phyloP scores from a whole-genome alignment of 2,113 vertebrate species.

The Pipa parva region DNA sequence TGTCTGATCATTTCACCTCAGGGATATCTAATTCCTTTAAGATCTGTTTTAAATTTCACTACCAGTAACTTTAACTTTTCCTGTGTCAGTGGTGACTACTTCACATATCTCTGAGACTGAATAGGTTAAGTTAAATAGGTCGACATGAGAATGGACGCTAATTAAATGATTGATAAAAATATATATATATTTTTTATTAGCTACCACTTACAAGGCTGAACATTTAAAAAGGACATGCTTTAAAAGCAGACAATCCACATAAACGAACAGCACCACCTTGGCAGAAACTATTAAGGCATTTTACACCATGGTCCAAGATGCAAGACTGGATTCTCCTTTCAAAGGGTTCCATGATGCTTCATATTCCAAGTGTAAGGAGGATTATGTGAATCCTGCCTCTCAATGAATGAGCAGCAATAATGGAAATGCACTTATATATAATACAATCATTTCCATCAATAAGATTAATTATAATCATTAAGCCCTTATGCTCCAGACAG shows the following conservation, averaged over 20 bases:
- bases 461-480: conserved; percentile 51
- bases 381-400: conserved; percentile 48
- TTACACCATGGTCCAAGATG: conserved; percentile 49
- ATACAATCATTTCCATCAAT: conserved; percentile 47
- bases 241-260: conserved; percentile 9
- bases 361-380: conserved; percentile 36
- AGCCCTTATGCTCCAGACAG: conserved; percentile 7
- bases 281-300: conserved; percentile 45
- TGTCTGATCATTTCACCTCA: neutral
- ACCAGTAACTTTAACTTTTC: neutral
- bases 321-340: conserved; percentile 45
- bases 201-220: conserved; percentile 39
- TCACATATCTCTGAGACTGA: no score
- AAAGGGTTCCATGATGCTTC: conserved; percentile 44
- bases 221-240: conserved; percentile 34
- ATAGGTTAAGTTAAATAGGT: neutral
- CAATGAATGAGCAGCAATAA: conserved; percentile 52
- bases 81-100: no score
- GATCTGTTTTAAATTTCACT: neutral
- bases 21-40: neutral
- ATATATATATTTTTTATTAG: neutral
- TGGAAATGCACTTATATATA: conserved; percentile 39
- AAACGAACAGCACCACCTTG: conserved; percentile 33
- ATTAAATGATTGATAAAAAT: conserved; percentile 11
- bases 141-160: conserved; percentile 1